Base-by-base conservation (phyloP, 2,113 vertebrate genomes). In the Cyanistes caeruleus region DNA sequence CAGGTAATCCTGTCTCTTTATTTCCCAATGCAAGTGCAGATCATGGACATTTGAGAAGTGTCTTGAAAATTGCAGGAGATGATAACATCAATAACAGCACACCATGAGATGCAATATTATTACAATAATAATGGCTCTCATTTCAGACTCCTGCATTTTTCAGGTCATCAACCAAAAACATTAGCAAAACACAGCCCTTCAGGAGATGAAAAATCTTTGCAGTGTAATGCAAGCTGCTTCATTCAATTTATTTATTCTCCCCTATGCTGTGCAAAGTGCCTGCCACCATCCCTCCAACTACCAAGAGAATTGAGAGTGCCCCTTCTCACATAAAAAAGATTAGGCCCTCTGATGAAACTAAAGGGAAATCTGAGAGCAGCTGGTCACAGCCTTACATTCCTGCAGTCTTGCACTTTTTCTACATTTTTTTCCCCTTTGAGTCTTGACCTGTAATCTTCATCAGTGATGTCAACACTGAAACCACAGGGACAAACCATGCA, bases 81-180 rank as follows among this genome's bases (percentile, higher is more conserved):
- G 83, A 87, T 49, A 83, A 49, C 81, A 83, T 82, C 77, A 88
- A 41, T 86, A 93, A 90, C 75, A 86, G 88, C 67, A 41, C 2
- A 20, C 77, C 63, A 64, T 5, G 58, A 96, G 58, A 76, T 51
- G 51, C 65, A 76, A 72, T 87, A 84, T 87, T 91, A 76, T 91
- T 89, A 93, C 65, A 89, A 84, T 82, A 96, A 91, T 87, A 91
- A 89, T 62, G 70, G 67, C 65, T 64, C 51, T 91, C 16, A 7
- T 85, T 96, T 93, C 18, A 11, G 78, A 91, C 62, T 93, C 59
- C 85, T 90, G 70, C 70, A 76, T 89, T 93, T 94, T 91, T 95
- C 95, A 96, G 89, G 78, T 89, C 94, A 96, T 89, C 93, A 89
- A 93, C 69, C 78, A 93, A 94, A 95, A 87, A 64, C 91, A 95